Conservation (phyloP, 2,113 vertebrate species). For the Heteronetta atricapilla region DNA sequence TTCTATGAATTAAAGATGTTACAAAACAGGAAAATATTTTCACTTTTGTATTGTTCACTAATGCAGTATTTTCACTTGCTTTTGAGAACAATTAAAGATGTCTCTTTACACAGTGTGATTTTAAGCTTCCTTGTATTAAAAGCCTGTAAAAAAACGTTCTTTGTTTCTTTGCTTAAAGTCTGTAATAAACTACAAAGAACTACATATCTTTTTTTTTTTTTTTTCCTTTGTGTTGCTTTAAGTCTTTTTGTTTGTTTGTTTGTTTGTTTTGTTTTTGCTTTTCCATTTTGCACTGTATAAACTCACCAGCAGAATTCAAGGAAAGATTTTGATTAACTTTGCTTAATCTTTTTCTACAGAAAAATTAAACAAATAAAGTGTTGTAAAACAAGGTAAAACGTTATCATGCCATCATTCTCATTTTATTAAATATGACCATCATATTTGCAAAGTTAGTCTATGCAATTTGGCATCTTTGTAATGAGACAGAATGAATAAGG, state of each 20-base stretch:
- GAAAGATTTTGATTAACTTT: not conserved
- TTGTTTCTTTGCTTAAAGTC: not conserved
- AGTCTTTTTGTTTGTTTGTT: no score
- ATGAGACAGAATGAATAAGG: not conserved
- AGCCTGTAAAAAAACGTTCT: conserved; percentile 7
- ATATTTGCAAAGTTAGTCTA: not conserved
- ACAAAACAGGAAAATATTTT: not conserved
- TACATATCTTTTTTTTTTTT: not conserved
- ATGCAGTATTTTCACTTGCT: conserved; percentile 26
- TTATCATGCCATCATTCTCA: not conserved
- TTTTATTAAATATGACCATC: conserved; percentile 17
- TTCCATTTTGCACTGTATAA: not conserved
- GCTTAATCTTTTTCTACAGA: not conserved
- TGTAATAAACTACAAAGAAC: not conserved
- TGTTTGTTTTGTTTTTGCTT: no score
- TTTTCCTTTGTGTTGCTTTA: not conserved
- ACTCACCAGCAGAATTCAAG: not conserved
- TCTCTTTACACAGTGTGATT: not conserved
- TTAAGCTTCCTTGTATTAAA: not conserved
- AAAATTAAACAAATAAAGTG: not conserved
- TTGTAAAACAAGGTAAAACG: conserved; percentile 1
- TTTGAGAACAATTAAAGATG: not conserved
- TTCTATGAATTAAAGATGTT: not conserved
- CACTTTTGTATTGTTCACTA: no score
- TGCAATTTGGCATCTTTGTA: not conserved